Conservation (phyloP, 53 echinoderm and acorn worm species). For the Patiria pectinifera region DNA sequence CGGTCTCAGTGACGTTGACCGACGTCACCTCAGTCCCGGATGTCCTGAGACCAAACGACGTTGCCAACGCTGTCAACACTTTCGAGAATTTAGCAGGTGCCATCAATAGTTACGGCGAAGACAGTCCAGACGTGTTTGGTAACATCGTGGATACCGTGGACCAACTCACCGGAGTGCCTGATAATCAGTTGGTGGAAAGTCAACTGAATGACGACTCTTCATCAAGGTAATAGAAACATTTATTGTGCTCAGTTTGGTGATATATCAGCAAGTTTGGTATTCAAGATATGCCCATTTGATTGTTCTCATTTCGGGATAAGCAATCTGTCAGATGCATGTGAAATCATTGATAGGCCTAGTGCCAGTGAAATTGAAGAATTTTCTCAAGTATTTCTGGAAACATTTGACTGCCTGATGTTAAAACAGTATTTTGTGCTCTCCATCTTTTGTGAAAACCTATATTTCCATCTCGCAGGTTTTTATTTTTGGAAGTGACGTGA, state of each 20-base stretch:
- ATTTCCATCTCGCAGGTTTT: no score
- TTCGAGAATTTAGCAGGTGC: conserved; percentile 69
- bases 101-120: conserved; percentile 28
- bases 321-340: no score
- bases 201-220: conserved; percentile 62
- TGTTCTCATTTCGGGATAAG: no score
- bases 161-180: conserved; percentile 49
- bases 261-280: no score
- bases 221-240: conserved; percentile 57
- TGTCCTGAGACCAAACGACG: conserved; percentile 62
- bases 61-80: conserved; percentile 63
- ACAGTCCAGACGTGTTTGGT: conserved; percentile 47
- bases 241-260: not conserved
- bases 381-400: no score
- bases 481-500: no score
- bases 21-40: conserved; percentile 69
- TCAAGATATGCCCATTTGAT: no score
- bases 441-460: no score
- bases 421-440: no score
- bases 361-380: no score
- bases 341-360: no score
- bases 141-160: conserved; percentile 62
- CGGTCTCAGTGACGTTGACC: conserved; percentile 62
- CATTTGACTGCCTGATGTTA: no score
- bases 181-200: conserved; percentile 50